Conservation (phyloP, 1,140 invertebrate species). For the Periplaneta americana region DNA sequence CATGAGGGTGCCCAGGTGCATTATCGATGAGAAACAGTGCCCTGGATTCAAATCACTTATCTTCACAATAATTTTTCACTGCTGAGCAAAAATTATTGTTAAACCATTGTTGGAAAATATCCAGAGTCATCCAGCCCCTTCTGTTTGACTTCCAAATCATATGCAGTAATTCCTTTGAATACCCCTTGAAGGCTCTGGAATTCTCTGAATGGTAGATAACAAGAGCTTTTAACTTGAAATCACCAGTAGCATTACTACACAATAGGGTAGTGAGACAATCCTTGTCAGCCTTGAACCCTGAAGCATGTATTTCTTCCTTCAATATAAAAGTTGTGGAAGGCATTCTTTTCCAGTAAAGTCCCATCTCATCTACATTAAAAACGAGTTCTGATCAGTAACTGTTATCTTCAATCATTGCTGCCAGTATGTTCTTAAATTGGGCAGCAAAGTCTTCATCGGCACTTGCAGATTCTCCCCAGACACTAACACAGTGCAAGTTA, state of each 20-base stretch:
- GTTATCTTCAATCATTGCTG: slow-evolving; percentile 33
- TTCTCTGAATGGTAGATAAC: slow-evolving; percentile 37
- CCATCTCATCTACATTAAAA: slow-evolving; percentile 39
- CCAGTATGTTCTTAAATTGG: slow-evolving; percentile 30
- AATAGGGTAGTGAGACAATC: slow-evolving; percentile 39
- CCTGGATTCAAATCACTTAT: slow-evolving; percentile 36
- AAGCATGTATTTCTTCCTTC: slow-evolving; percentile 13
- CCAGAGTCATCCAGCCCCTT: slow-evolving; percentile 36
- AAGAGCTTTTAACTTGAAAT: slow-evolving; percentile 38
- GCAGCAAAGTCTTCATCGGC: slow-evolving; percentile 27
- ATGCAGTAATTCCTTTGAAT: slow-evolving; percentile 31
- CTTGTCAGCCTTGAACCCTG: slow-evolving; percentile 39
- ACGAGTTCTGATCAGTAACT: slow-evolving; percentile 34
- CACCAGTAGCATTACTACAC: slow-evolving; percentile 35
- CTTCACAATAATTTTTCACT: slow-evolving; percentile 29
- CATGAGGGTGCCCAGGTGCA: slow-evolving; percentile 32
- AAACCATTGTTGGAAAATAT: slow-evolving; percentile 37
- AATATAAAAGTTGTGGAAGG: slow-evolving; percentile 36
- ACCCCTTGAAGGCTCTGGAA: slow-evolving; percentile 36
- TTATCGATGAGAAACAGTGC: slow-evolving; percentile 42
- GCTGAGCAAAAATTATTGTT: slow-evolving; percentile 29
- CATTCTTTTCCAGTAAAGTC: slow-evolving; percentile 42
- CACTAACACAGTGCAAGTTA: slow-evolving; percentile 20
- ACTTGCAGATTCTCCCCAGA: slow-evolving; percentile 25
- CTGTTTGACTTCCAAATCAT: slow-evolving; percentile 37